phyloP scores from a whole-genome alignment of 92 coral and sea anemone genomes.

The Epizoanthus illoricatus region DNA sequence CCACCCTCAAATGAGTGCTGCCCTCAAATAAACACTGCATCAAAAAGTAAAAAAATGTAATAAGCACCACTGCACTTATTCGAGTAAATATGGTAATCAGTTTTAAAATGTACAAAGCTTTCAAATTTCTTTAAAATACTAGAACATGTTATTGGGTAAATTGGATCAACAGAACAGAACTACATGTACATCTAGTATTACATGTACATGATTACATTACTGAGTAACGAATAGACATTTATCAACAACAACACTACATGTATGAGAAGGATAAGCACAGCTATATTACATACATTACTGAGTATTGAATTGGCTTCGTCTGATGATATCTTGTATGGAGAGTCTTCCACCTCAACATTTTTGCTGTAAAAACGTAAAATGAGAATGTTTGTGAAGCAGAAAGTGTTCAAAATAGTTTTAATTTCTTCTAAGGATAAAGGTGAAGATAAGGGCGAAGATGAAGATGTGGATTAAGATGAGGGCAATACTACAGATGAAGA shows the following conservation, averaged over 20 bases:
- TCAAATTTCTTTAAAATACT: no score
- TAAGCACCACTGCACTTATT: no score
- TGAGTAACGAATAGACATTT: background rate
- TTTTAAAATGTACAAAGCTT: no score
- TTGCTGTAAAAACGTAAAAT: slow-evolving; percentile 54
- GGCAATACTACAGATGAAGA: no score
- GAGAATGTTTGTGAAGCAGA: background rate
- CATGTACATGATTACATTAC: background rate
- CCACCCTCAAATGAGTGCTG: no score
- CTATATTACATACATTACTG: slow-evolving; percentile 48
- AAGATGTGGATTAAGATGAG: no score
- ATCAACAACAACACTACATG: background rate
- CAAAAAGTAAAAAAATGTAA: no score
- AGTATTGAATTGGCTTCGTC: slow-evolving; percentile 73
- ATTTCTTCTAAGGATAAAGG: no score
- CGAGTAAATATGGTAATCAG: no score
- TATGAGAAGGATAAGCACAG: background rate
- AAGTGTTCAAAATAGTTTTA: background rate
- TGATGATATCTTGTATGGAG: slow-evolving; percentile 70
- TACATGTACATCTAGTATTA: background rate
- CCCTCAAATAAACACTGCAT: no score
- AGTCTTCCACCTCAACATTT: slow-evolving; percentile 65
- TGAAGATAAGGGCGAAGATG: no score
- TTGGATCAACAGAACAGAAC: background rate
- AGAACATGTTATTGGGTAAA: no score